Evolutionary conservation across 2,797 vertebrate genomes (phyloP).

Genomic region (Channa striata): DNA sequence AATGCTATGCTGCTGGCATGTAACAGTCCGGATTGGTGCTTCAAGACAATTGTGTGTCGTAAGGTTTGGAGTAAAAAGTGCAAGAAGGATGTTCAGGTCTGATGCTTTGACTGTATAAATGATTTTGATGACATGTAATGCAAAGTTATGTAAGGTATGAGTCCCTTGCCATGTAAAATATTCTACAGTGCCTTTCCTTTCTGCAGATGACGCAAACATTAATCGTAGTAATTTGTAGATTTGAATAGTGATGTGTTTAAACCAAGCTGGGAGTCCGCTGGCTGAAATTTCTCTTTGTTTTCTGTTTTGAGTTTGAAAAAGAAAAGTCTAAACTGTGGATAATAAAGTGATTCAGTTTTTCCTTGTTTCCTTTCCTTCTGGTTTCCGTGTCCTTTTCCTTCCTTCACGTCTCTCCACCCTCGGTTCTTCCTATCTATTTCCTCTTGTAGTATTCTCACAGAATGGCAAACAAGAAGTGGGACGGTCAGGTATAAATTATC

Average conservation of each 20-base stretch:
- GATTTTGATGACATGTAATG: constrained; percentile 25
- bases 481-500: constrained; percentile 51
- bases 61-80: constrained; percentile 18
- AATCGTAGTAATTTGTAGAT: constrained; percentile 12
- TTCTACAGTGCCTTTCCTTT: constrained; percentile 52
- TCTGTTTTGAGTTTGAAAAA: constrained; percentile 55
- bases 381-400: constrained; percentile 42
- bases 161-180: constrained; percentile 61
- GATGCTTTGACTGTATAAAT: constrained; percentile 49
- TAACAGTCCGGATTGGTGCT: constrained; percentile 6
- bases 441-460: constrained; percentile 34
- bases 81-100: constrained; percentile 26
- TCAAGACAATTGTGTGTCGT: constrained; percentile 5
- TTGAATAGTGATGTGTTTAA: constrained; percentile 1
- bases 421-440: constrained; percentile 16
- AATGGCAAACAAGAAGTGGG: constrained; percentile 38
- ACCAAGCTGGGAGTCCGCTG: constrained; percentile 15
- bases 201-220: constrained; percentile 5
- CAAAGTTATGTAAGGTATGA: constrained; percentile 17
- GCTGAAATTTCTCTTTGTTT: constrained; percentile 21
- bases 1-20: constrained; percentile 21
- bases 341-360: constrained; percentile 52
- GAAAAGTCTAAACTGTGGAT: constrained; percentile 36
- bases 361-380: constrained; percentile 54
- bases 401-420: constrained; percentile 16